These are phyloP conservation scores for Hylomyscus alleni DNA, from an alignment of 2,797 vertebrate genomes.

Conservation along the genomic window DNA sequence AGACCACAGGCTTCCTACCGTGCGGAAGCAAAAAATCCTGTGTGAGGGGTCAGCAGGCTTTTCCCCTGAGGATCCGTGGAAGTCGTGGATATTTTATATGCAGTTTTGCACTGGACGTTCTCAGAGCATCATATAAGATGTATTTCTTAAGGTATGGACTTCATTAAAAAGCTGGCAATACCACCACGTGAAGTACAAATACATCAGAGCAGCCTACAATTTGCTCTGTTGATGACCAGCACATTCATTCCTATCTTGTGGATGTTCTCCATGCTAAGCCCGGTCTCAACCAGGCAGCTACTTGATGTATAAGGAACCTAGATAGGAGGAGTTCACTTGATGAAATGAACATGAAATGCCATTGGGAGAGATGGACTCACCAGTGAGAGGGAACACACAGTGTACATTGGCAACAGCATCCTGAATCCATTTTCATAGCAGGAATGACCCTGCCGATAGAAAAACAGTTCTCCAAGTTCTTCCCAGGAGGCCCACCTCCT, in stretches of 20 bases:
- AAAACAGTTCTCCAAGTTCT: background rate
- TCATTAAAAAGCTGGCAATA: slow-evolving; percentile 1
- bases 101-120: background rate
- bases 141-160: background rate
- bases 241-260: background rate
- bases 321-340: background rate
- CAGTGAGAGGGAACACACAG: background rate
- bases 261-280: background rate
- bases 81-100: background rate
- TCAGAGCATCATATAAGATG: background rate
- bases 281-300: slow-evolving; percentile 36
- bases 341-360: background rate
- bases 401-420: background rate
- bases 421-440: background rate
- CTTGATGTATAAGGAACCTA: slow-evolving; percentile 1
- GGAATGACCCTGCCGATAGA: background rate
- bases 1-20: background rate
- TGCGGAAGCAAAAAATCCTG: background rate
- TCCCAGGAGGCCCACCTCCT: background rate
- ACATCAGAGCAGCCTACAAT: background rate
- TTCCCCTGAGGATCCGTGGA: background rate
- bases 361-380: background rate
- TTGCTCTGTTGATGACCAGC: background rate
- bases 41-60: background rate
- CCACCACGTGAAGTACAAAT: background rate